These are phyloP conservation scores for Acanthis flammea DNA, from an alignment of 2,797 vertebrate genomes.

Conservation along the genomic window DNA sequence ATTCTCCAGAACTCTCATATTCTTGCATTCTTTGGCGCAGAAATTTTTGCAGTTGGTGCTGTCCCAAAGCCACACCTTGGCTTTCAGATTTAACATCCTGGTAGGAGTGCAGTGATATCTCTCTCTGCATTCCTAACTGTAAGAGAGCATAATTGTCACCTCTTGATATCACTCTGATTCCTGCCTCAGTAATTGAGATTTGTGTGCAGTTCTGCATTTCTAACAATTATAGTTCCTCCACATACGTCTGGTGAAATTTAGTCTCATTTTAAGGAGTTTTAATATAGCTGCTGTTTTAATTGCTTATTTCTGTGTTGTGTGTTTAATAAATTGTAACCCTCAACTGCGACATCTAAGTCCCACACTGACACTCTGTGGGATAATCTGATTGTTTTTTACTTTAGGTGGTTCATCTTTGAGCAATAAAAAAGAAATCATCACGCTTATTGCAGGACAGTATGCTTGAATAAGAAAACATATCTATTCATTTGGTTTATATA, in stretches of 20 bases:
- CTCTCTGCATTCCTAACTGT: neutral
- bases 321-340: neutral
- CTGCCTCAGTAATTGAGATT: neutral
- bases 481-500: neutral
- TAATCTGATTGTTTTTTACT: neutral
- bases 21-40: neutral
- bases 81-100: neutral
- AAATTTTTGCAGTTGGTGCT: neutral
- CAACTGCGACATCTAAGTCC: neutral
- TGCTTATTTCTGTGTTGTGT: neutral
- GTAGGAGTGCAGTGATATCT: neutral
- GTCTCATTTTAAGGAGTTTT: neutral
- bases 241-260: neutral
- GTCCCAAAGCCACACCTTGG: neutral
- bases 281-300: neutral
- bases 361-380: neutral
- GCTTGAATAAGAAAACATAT: neutral
- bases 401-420: neutral
- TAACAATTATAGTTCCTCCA: neutral
- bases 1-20: neutral
- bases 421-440: neutral
- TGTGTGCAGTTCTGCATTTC: neutral
- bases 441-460: neutral
- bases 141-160: neutral
- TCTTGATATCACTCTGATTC: neutral